Percentiles rank a stretch among this genome's conserved stretches.
phyloP scores from a whole-genome alignment of 2,797 vertebrate species.

The Anguilla pacifica region DNA sequence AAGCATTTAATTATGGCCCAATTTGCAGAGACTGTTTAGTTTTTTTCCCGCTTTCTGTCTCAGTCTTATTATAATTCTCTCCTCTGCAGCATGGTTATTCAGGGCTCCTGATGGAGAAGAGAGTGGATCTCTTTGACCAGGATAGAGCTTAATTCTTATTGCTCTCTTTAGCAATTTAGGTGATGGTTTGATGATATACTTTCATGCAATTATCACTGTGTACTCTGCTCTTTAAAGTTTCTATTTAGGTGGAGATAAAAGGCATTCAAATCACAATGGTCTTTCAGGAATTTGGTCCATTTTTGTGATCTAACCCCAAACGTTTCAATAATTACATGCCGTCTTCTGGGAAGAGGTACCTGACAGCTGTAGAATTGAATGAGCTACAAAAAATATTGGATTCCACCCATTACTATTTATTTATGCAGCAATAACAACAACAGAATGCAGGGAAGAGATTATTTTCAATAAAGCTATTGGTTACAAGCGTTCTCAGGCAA shows the following conservation, averaged over 20 bases:
- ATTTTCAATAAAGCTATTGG: constrained; percentile 7
- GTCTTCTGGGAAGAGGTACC: neutral
- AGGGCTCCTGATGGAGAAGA: constrained; percentile 50
- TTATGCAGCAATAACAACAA: constrained; percentile 17
- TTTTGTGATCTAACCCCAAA: constrained; percentile 26
- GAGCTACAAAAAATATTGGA: constrained; percentile 15
- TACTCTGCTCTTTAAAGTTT: constrained; percentile 28
- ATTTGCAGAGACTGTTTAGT: constrained; percentile 83
- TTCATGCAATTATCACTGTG: constrained; percentile 39
- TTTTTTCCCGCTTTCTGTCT: constrained; percentile 68
- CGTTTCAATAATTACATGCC: constrained; percentile 6
- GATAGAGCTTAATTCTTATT: constrained; percentile 45
- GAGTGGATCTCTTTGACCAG: constrained; percentile 40
- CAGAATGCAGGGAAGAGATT: constrained; percentile 16
- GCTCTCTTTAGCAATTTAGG: constrained; percentile 44
- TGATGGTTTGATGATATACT: constrained; percentile 53
- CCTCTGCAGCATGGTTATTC: constrained; percentile 46
- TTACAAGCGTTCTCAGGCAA: neutral
- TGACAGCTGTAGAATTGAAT: constrained; percentile 28
- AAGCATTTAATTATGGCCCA: constrained; percentile 94
- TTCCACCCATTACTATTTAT: constrained; percentile 18
- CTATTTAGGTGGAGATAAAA: constrained; percentile 22
- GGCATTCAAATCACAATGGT: neutral
- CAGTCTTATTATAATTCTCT: constrained; percentile 58
- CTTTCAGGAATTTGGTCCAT: constrained; percentile 22